Evolutionary conservation across 2,113 vertebrate genomes (phyloP).

Genomic region (Rhadina sibilatrix): DNA sequence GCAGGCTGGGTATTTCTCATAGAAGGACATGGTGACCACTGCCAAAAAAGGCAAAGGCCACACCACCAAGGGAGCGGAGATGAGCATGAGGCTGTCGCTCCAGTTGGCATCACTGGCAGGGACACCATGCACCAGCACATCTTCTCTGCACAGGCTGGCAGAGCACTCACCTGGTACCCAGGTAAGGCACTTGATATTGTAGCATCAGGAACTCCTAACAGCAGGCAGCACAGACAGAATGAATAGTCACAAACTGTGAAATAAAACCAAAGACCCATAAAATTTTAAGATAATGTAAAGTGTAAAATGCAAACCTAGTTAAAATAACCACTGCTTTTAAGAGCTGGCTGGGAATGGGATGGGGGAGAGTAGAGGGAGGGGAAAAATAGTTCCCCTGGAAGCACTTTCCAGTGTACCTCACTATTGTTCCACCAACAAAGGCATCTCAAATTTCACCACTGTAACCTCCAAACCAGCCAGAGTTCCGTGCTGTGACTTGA

Average conservation of each 20-base stretch:
- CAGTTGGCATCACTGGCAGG: not conserved
- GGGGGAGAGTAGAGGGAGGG: not conserved
- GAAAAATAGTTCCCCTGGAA: not conserved
- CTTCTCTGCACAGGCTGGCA: not conserved
- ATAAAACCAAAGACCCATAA: not conserved
- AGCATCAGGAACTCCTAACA: not conserved
- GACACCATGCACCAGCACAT: accelerated
- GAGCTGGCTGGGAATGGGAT: not conserved
- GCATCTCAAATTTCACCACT: slow-evolving; percentile 26
- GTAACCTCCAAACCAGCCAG: not conserved
- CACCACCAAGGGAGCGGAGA: accelerated
- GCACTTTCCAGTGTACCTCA: not conserved
- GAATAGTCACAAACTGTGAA: not conserved
- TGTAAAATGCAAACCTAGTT: not conserved
- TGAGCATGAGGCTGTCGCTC: not conserved
- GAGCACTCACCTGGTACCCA: accelerated
- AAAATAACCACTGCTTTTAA: not conserved
- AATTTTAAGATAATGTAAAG: not conserved
- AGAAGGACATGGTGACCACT: not conserved
- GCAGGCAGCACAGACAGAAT: not conserved
- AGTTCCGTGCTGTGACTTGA: not conserved
- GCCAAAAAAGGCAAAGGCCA: not conserved
- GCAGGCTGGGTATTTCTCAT: not conserved
- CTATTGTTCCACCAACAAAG: slow-evolving; percentile 46
- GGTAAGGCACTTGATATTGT: accelerated